Evolutionary conservation across 2,113 vertebrate species (phyloP).

Genomic region (Trematocara macrostoma): DNA sequence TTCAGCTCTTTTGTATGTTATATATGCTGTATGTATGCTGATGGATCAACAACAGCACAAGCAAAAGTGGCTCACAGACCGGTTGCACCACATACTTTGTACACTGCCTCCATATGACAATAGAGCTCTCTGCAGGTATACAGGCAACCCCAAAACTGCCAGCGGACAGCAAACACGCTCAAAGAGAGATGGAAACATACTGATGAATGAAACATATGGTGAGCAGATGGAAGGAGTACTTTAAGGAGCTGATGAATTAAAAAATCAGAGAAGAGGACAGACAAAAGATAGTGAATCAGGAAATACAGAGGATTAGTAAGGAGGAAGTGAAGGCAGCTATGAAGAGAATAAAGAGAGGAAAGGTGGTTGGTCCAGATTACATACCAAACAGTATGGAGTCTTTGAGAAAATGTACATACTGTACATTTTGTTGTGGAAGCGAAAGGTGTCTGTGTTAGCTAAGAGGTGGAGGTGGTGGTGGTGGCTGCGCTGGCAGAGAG

Average conservation of each 20-base stretch:
- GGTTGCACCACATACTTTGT: background rate
- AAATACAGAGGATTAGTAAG: background rate
- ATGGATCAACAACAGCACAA: background rate
- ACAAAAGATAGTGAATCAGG: background rate
- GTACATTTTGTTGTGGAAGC: background rate
- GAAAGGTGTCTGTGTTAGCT: conserved; percentile 6
- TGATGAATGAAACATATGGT: background rate
- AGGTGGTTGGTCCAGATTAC: background rate
- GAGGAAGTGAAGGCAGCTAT: background rate
- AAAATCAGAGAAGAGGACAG: background rate
- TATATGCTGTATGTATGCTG: background rate
- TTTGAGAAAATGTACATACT: background rate
- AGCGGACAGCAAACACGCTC: background rate
- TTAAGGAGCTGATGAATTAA: background rate
- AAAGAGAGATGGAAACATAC: background rate
- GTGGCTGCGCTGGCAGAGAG: conserved; percentile 15
- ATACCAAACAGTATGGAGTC: background rate
- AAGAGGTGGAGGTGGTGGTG: background rate
- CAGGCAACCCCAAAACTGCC: background rate
- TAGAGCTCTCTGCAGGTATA: background rate
- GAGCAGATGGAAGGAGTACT: background rate
- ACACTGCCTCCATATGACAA: background rate
- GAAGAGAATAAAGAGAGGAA: background rate
- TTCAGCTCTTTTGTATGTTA: background rate
- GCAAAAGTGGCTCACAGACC: background rate